Percentiles rank a stretch among this genome's conserved stretches.
phyloP scores from a whole-genome alignment of 2,888 invertebrate species.

The Rugalucina vietnamica region DNA sequence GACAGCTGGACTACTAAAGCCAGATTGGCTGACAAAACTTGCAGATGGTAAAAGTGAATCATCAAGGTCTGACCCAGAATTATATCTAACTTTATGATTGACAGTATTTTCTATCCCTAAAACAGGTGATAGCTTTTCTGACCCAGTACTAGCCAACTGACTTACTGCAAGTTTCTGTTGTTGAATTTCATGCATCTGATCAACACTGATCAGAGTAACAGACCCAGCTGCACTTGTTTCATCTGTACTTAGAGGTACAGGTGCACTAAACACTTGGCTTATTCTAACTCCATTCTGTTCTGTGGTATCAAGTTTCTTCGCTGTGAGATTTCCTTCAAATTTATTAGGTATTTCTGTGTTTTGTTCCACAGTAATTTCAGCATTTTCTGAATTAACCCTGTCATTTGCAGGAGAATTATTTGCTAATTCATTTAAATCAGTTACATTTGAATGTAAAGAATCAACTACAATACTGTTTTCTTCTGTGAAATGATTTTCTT shows the following conservation, averaged over 20 bases:
- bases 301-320: no score
- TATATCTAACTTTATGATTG: no score
- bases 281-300: background rate
- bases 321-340: background rate
- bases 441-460: no score
- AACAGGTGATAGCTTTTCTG: no score
- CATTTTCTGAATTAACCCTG: no score
- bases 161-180: background rate
- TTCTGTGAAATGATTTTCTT: no score
- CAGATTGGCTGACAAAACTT: background rate
- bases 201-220: slow-evolving; percentile 21
- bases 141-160: no score
- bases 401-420: no score
- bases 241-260: background rate
- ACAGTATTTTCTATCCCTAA: no score
- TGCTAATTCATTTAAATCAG: no score
- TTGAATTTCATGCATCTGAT: slow-evolving; percentile 22
- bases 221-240: background rate
- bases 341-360: background rate
- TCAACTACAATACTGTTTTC: no score
- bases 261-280: background rate
- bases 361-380: no score
- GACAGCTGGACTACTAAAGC: background rate
- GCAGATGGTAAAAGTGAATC: background rate
- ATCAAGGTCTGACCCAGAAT: background rate